Percentiles rank a stretch among this genome's conserved stretches.
Conservation (phyloP, 2,113 vertebrate species). For the Capricornis sumatraensis region DNA sequence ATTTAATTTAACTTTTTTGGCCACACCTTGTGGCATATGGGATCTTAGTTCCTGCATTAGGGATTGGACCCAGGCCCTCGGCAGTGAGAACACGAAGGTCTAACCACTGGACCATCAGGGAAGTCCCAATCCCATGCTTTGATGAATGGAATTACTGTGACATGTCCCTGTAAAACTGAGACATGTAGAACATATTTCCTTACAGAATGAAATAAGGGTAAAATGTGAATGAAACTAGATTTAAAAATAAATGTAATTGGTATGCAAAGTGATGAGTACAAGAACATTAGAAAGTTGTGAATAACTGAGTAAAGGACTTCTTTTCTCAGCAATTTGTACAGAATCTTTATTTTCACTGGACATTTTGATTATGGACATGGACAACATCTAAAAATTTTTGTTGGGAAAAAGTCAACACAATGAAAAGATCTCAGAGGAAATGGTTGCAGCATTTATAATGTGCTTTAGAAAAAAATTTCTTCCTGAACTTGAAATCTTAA, state of each 20-base stretch:
- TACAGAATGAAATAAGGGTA: conserved; percentile 17
- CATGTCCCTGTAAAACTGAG: not conserved
- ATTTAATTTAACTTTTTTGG: not conserved
- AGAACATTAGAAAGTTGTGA: not conserved
- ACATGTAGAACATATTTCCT: not conserved
- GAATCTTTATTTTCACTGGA: conserved; percentile 19
- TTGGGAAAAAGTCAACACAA: not conserved
- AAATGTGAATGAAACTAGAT: not conserved
- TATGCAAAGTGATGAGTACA: not conserved
- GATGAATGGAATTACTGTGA: not conserved
- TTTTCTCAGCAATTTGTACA: not conserved
- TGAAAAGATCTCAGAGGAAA: not conserved
- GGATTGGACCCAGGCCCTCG: not conserved
- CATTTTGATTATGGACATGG: not conserved
- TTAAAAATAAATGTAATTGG: not conserved
- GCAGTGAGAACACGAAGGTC: not conserved
- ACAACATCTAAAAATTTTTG: not conserved
- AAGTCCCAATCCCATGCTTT: not conserved
- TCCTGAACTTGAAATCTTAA: not conserved
- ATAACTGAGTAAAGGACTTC: not conserved
- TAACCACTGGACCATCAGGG: not conserved
- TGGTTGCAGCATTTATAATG: not conserved
- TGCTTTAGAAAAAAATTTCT: not conserved
- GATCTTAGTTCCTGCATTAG: not conserved
- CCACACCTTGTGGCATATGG: not conserved